A percentile compares a stretch with the other conserved stretches of the same genome.
These are phyloP conservation scores for Nomada fucata DNA, from an alignment of 2,888 invertebrate genomes.

Conservation along the genomic window DNA sequence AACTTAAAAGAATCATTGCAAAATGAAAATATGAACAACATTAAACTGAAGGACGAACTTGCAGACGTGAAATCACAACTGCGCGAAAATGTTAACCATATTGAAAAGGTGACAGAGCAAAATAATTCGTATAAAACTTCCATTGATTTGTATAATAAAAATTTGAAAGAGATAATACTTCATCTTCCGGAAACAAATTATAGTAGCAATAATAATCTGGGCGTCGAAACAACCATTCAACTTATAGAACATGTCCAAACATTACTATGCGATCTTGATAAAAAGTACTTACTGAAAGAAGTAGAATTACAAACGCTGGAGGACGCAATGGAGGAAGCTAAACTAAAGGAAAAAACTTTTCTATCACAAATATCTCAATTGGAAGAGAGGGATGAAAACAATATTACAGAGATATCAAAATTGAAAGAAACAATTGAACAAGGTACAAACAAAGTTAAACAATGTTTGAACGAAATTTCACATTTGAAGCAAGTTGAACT, in stretches of 20 bases:
- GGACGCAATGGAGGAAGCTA: conserved; percentile 27
- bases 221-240: conserved; percentile 33
- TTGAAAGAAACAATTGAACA: conserved; percentile 27
- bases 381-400: conserved; percentile 42
- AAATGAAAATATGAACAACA: conserved; percentile 47
- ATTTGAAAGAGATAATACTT: conserved; percentile 43
- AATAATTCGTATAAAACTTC: conserved; percentile 44
- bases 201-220: conserved; percentile 31
- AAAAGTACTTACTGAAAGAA: conserved; percentile 25
- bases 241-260: conserved; percentile 50
- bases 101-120: conserved; percentile 47
- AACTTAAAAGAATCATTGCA: conserved; percentile 52
- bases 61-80: conserved; percentile 38
- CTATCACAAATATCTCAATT: conserved; percentile 32
- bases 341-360: conserved; percentile 6
- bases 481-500: conserved; percentile 35
- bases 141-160: conserved; percentile 30
- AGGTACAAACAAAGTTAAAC: conserved; percentile 4
- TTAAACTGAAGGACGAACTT: conserved; percentile 44
- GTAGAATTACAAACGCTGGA: conserved; percentile 26
- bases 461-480: conserved; percentile 40
- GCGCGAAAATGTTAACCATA: conserved; percentile 40
- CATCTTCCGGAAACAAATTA: conserved; percentile 9
- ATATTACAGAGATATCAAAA: conserved; percentile 22
- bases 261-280: conserved; percentile 42